Base-by-base conservation (phyloP, 2,888 invertebrate species). In the Acleris literana region DNA sequence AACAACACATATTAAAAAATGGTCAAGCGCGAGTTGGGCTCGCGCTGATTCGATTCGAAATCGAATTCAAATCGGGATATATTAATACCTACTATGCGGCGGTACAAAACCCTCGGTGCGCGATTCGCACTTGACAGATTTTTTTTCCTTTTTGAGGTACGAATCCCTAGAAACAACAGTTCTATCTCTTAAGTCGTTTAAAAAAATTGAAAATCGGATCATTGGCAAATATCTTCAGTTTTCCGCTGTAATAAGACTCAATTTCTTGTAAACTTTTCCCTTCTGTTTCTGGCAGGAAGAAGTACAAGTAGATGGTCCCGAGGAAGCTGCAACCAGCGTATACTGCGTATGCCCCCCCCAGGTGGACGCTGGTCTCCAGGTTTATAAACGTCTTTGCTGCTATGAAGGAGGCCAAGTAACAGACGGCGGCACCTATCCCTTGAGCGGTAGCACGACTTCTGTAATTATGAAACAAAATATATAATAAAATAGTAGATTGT, bases 251-350 rank as follows among this genome's bases (percentile, higher is more conserved):
- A 69, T 84, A 88, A 0, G 82, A 78, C 74, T 94, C 93, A 16
- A 94, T 93, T 72, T 93, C 92, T 77, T 91, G 88, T 13, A 93
- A 82, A 0, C 87, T 81, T 63, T 87, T 91, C 0, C 93, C 93
- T 84, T 94, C 94, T 0, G 94, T 94, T 78, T 94, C 94, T 43
- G 93, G 93, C 69, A 94, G 76, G 67, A 87, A 88, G 74, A 93
- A 91, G 76, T 93, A 94, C 4, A 94, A 80, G 68, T 89, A 93
- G 9, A 93, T 72, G 3, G 93, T 85, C 29, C 94, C 94, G 0
- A 87, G 55, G 54, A 89, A 85, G 13, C 88, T 88, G 51, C 93
- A 87, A 1, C 72, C 76, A 4, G 93, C 89, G 73, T 93, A 94
- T 0, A 93, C 80, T 7, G 89, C 92, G 70, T 93, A 93, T 0